Percentiles rank a stretch among this genome's conserved stretches.
Conservation (phyloP, 2,113 vertebrate genomes). For the Epinephelus moara region DNA sequence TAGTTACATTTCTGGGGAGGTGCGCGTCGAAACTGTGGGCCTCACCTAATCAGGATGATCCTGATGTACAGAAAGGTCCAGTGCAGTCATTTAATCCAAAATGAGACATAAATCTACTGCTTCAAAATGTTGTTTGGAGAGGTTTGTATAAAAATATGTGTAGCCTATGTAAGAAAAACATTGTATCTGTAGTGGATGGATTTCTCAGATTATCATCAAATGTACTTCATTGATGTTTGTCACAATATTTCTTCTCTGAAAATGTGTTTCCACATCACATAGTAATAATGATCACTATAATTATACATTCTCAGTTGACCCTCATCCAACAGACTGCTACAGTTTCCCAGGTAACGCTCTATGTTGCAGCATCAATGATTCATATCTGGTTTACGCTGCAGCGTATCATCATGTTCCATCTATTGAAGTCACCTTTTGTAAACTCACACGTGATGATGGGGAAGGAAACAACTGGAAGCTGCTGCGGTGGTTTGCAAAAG, state of each 20-base stretch:
- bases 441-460: neutral
- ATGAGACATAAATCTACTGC: neutral
- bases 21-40: neutral
- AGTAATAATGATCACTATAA: neutral
- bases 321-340: neutral
- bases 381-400: conserved; percentile 31
- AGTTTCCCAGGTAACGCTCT: conserved; percentile 64
- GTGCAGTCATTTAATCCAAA: neutral
- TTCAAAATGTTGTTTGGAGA: too few species aligned
- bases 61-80: neutral
- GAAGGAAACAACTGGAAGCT: conserved; percentile 29
- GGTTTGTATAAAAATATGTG: too few species aligned
- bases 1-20: too few species aligned
- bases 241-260: neutral
- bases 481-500: conserved; percentile 16
- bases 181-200: neutral
- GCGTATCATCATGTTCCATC: conserved; percentile 15
- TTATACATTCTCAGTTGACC: neutral
- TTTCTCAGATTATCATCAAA: neutral
- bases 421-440: conserved; percentile 27
- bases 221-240: neutral
- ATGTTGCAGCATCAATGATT: conserved; percentile 39
- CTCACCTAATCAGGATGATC: neutral
- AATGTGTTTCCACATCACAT: neutral
- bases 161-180: too few species aligned